Percentiles rank a stretch among this genome's conserved stretches.
These are phyloP conservation scores for Crotophaga sulcirostris DNA, from an alignment of 2,113 vertebrate genomes.

Conservation along the genomic window DNA sequence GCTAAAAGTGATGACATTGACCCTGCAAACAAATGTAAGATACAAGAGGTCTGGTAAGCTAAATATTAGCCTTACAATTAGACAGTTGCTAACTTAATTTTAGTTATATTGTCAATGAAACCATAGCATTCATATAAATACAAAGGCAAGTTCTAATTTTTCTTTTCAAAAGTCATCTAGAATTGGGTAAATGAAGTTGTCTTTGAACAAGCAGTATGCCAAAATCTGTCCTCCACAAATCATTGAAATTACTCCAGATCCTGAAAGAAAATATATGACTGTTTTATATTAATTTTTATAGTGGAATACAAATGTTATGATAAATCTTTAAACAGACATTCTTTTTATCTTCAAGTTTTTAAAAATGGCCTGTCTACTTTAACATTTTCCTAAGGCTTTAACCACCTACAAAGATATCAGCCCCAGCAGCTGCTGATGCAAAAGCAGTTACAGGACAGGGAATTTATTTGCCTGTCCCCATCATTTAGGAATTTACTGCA, in stretches of 20 bases:
- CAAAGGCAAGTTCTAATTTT: neutral
- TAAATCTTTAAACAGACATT: neutral
- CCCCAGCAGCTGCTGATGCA: neutral
- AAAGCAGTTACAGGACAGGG: neutral
- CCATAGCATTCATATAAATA: neutral
- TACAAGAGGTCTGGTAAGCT: neutral
- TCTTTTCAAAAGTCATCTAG: constrained; percentile 85
- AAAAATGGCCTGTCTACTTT: neutral
- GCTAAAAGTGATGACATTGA: neutral
- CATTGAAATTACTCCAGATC: constrained; percentile 87
- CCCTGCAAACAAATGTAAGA: neutral
- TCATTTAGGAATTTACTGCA: neutral
- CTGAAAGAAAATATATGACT: constrained; percentile 69
- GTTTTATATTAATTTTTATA: neutral
- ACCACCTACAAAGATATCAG: neutral
- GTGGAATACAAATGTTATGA: neutral
- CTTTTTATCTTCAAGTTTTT: neutral
- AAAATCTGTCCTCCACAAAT: constrained; percentile 86
- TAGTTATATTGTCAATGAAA: neutral
- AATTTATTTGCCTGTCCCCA: neutral
- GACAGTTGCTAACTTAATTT: neutral
- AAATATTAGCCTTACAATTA: neutral
- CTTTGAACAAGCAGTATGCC: constrained; percentile 87
- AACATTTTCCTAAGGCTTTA: neutral
- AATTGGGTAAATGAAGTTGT: constrained; percentile 87